A percentile compares a stretch with the other conserved stretches of the same genome.
phyloP scores from a whole-genome alignment of 2,888 invertebrate species.

The Taphrorychus bicolor region DNA sequence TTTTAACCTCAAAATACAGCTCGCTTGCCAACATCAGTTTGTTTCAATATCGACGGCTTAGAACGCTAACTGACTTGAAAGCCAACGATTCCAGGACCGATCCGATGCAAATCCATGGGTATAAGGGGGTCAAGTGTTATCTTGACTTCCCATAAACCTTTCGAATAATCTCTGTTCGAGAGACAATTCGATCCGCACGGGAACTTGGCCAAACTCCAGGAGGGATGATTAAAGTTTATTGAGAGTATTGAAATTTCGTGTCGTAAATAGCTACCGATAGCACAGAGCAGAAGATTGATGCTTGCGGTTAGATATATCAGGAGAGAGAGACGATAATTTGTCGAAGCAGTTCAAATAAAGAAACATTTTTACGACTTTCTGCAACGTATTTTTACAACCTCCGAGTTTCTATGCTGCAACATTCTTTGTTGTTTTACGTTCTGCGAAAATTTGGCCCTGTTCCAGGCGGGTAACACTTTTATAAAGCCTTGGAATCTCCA shows the following conservation, averaged over 20 bases:
- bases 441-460: neutral
- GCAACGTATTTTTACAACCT: neutral
- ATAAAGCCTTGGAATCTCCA: neutral
- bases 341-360: neutral
- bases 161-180: neutral
- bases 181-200: neutral
- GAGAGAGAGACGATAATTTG: neutral
- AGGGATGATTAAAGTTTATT: slow-evolving; percentile 2
- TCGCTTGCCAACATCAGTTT: neutral
- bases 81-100: neutral
- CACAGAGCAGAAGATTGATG: neutral
- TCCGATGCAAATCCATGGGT: neutral
- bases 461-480: slow-evolving; percentile 2
- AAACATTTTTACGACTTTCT: neutral
- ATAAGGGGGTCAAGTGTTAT: slow-evolving; percentile 4
- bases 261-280: slow-evolving; percentile 3
- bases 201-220: neutral
- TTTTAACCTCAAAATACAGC: neutral
- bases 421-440: slow-evolving; percentile 1
- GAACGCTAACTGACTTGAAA: neutral
- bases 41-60: neutral
- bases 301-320: neutral
- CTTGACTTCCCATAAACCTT: slow-evolving; percentile 3
- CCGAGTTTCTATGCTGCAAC: neutral
- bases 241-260: neutral